Conservation (phyloP, 1,140 invertebrate species). For the Megalonaias nervosa region DNA sequence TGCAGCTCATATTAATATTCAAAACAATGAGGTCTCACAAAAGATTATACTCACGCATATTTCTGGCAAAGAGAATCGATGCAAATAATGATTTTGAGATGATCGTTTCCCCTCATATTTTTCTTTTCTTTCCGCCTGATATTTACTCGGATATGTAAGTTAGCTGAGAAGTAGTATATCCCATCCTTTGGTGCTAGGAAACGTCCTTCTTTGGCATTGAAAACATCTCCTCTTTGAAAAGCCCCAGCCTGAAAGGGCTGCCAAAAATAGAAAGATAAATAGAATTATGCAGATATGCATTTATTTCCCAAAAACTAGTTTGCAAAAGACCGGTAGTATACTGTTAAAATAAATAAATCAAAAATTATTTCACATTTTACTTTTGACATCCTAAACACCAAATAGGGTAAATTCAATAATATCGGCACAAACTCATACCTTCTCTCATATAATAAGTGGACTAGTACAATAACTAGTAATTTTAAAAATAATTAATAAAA, state of each 20-base stretch:
- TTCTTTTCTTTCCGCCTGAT: slow-evolving; percentile 47
- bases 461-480: too few relatives aligned
- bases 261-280: slow-evolving; percentile 11
- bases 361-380: not conserved
- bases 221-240: slow-evolving; percentile 56
- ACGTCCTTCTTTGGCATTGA: slow-evolving; percentile 55
- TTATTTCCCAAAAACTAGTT: not conserved
- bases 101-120: slow-evolving; percentile 46
- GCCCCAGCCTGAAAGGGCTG: slow-evolving; percentile 60
- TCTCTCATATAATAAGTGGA: too few relatives aligned
- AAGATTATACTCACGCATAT: slow-evolving; percentile 53
- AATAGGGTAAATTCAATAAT: not conserved
- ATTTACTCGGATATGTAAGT: slow-evolving; percentile 56
- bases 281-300: not conserved
- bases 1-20: too few relatives aligned
- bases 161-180: slow-evolving; percentile 63
- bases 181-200: slow-evolving; percentile 55
- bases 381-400: not conserved
- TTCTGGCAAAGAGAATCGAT: slow-evolving; percentile 61
- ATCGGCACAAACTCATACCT: not conserved
- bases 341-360: not conserved
- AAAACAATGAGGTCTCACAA: too few relatives aligned
- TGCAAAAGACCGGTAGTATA: not conserved
- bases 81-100: slow-evolving; percentile 55
- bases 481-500: too few relatives aligned